phyloP scores from a whole-genome alignment of 1,140 invertebrate species.

The Brachionus rubens region DNA sequence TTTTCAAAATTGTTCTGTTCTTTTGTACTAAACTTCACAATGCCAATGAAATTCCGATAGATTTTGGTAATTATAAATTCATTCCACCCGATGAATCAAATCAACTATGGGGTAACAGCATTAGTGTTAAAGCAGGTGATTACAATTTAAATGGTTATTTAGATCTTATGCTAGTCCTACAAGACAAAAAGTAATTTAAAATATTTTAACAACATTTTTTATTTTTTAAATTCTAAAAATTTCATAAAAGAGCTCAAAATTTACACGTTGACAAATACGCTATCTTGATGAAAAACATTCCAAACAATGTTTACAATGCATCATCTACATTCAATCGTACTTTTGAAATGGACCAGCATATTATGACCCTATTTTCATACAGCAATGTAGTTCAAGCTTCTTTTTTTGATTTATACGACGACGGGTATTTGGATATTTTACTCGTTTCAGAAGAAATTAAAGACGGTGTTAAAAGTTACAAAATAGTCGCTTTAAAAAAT shows the following conservation, averaged over 20 bases:
- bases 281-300: neutral
- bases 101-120: conserved; percentile 67
- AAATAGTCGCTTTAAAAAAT: conserved; percentile 76
- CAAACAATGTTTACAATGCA: neutral
- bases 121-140: conserved; percentile 80
- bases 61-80: conserved; percentile 52
- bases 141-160: conserved; percentile 94
- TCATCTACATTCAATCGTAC: conserved; percentile 64
- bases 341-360: conserved; percentile 72
- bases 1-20: no score
- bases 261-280: conserved; percentile 54
- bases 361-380: conserved; percentile 64
- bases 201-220: no score
- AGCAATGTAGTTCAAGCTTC: conserved; percentile 74
- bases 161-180: conserved; percentile 77
- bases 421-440: conserved; percentile 59
- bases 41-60: conserved; percentile 26
- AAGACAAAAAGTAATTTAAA: conserved; percentile 44
- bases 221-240: no score
- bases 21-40: no score
- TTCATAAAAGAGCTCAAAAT: conserved; percentile 76
- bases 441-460: conserved; percentile 53
- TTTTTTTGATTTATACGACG: conserved; percentile 87
- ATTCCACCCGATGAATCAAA: conserved; percentile 51
- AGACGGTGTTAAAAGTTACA: conserved; percentile 55